phyloP scores from a whole-genome alignment of 2,113 vertebrate species.

The Pseudopodoces humilis region DNA sequence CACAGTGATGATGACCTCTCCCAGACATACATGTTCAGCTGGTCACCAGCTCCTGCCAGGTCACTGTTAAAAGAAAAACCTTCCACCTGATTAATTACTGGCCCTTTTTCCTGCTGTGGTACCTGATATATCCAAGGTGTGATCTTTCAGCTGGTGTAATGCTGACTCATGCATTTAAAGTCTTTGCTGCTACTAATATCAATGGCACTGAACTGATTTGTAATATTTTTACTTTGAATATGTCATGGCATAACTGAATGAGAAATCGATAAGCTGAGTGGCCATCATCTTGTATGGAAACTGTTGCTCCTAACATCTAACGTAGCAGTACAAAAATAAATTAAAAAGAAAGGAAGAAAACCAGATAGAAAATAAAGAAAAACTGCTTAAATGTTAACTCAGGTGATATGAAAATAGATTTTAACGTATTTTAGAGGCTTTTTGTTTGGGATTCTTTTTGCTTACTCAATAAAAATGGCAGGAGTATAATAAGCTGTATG shows the following conservation, averaged over 20 bases:
- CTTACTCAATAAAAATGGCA: conserved; percentile 20
- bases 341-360: not conserved
- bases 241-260: not conserved
- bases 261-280: not conserved
- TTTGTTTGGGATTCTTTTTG: not conserved
- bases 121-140: not conserved
- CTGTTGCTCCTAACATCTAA: not conserved
- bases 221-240: not conserved
- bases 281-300: not conserved
- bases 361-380: not conserved
- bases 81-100: not conserved
- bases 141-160: not conserved
- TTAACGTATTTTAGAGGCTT: not conserved
- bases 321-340: not conserved
- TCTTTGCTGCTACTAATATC: not conserved
- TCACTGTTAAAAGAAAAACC: not conserved
- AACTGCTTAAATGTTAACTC: not conserved
- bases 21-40: not conserved
- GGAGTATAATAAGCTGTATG: not conserved
- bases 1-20: not conserved
- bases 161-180: not conserved
- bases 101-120: not conserved
- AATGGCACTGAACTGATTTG: not conserved
- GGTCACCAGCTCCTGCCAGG: not conserved
- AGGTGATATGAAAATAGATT: conserved; percentile 9